Percentiles rank a stretch among this genome's conserved stretches.
Conservation (phyloP, 1,140 invertebrate species). For the Drosophila kanapiae region DNA sequence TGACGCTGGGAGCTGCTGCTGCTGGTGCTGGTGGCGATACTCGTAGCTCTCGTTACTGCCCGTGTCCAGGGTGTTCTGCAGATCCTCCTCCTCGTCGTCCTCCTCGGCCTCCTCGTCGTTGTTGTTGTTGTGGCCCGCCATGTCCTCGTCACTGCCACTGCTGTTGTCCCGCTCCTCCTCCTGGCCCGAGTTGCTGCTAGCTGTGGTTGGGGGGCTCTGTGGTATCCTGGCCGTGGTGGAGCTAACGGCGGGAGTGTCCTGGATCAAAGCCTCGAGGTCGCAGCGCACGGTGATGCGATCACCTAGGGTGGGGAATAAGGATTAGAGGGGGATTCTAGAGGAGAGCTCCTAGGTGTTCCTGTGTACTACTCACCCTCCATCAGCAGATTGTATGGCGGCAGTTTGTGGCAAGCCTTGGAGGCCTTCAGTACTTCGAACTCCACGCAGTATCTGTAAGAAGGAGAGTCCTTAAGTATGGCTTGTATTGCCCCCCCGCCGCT, state of each 20-base stretch:
- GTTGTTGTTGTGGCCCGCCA: slow-evolving; percentile 7
- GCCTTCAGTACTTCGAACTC: slow-evolving; percentile 93
- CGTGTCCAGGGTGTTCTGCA: slow-evolving; percentile 64
- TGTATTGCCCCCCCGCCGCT: too few relatives aligned
- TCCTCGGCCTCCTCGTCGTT: slow-evolving; percentile 39
- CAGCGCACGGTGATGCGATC: slow-evolving; percentile 91
- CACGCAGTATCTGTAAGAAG: slow-evolving; percentile 91
- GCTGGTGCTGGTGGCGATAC: slow-evolving; percentile 41
- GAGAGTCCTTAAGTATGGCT: neutral
- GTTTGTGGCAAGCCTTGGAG: slow-evolving; percentile 91
- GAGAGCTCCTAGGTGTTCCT: neutral
- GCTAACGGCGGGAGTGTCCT: slow-evolving; percentile 75
- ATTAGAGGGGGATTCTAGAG: neutral
- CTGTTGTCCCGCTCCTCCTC: slow-evolving; percentile 40
- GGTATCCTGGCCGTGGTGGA: slow-evolving; percentile 18
- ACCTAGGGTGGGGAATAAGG: slow-evolving; percentile 86
- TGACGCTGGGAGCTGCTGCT: slow-evolving; percentile 15
- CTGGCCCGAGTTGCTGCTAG: slow-evolving; percentile 22
- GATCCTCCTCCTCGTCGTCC: slow-evolving; percentile 58
- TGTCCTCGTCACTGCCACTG: slow-evolving; percentile 32
- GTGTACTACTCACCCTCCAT: slow-evolving; percentile 88
- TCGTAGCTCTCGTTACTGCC: slow-evolving; percentile 60
- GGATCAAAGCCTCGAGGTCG: slow-evolving; percentile 90
- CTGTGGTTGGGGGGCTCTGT: slow-evolving; percentile 15
- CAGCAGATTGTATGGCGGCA: slow-evolving; percentile 89